Base-by-base conservation (phyloP, 2,797 vertebrate species). In the Thamnophis elegans region DNA sequence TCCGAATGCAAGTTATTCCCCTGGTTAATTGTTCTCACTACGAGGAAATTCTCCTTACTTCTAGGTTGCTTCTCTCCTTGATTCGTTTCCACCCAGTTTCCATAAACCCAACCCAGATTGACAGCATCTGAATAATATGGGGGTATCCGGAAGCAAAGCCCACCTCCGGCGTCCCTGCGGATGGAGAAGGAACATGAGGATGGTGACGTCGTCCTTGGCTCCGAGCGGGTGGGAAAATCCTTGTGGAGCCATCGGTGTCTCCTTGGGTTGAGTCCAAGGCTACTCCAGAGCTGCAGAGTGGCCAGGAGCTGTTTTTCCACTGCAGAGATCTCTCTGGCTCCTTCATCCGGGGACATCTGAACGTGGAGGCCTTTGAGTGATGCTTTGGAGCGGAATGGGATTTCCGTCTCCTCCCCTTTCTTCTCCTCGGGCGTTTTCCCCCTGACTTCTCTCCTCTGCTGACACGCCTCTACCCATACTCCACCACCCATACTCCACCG, bases 211-310 rank as follows among this genome's bases (percentile, higher is more conserved):
- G 91, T 20, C 51, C 82, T 93, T 85, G 89, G 85, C 68, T 90
- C 56, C 10, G 55, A 51, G 18, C 89, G 89, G 93, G 87, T 95
- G 94, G 94, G 95, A 96, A 96, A 96, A 93, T 95, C 92, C 93
- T 88, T 92, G 25, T 5, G 68, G 73, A 47, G 55, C 56, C 86
- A 8, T 91, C 59, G 10, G 10, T 16, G 93, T 62, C 85, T 78
- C 3, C 51, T 1, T 0, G 14, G 91, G 55, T 47, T 0, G 36
- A 92, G 94, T 93, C 60, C 0, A 0, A 22, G 92, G 89, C 16
- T 91, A 82, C 95, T 91, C 68, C 1, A 65, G 92, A 95, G 96
- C 93, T 85, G 59, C 9, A 82, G 65, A 32, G 54, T 53, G 87
- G 68, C 89, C 87, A 89, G 28, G 54, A 89, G 2, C 85, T 14